Percentiles rank a stretch among this genome's conserved stretches.
phyloP scores from a whole-genome alignment of 2,113 vertebrate genomes.

The Forbesichthys agassizii region DNA sequence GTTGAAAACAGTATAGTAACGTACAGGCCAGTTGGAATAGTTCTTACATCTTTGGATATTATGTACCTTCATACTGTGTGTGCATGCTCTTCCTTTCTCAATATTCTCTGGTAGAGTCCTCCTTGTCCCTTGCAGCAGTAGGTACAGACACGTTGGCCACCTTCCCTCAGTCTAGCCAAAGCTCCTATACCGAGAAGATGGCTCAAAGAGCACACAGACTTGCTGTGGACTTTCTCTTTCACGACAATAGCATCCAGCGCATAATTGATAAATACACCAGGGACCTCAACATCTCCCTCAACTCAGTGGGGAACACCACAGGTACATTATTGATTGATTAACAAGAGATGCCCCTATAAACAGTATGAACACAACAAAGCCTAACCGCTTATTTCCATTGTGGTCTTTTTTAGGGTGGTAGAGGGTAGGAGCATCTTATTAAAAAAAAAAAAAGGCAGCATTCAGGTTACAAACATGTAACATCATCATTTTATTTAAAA shows the following conservation, averaged over 20 bases:
- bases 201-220: neutral
- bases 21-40: no score
- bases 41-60: no score
- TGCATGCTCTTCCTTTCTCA: neutral
- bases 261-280: slow-evolving; percentile 67
- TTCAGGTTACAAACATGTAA: no score
- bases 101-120: slow-evolving; percentile 64
- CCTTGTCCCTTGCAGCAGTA: slow-evolving; percentile 13
- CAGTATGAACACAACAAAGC: no score
- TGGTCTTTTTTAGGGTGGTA: no score
- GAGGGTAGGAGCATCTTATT: no score
- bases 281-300: slow-evolving; percentile 66
- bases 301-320: slow-evolving; percentile 33
- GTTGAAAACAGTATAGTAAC: no score
- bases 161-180: slow-evolving; percentile 21
- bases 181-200: slow-evolving; percentile 5
- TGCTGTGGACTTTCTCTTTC: slow-evolving; percentile 17
- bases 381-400: no score
- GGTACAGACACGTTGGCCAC: rapidly evolving
- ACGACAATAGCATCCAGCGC: slow-evolving; percentile 60
- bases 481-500: no score
- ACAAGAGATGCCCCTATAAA: no score
- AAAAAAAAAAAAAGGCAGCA: no score
- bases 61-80: no score
- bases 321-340: slow-evolving; percentile 55